These are phyloP conservation scores for Thalassophryne amazonica DNA, from an alignment of 2,797 vertebrate genomes.

Conservation along the genomic window DNA sequence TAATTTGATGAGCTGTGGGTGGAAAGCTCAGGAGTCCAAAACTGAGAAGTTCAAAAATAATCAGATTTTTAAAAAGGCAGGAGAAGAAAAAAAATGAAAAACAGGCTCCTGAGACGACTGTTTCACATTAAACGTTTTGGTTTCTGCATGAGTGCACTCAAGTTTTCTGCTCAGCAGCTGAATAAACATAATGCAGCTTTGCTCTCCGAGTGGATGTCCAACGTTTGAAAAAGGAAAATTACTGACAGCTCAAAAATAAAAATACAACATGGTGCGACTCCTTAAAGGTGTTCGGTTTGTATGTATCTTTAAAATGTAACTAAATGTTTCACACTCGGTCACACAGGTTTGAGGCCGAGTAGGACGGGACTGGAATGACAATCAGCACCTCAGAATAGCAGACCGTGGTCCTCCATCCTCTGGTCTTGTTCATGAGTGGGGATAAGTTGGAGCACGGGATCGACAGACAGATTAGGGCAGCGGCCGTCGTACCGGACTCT, in stretches of 20 bases:
- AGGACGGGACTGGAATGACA: no score
- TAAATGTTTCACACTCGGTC: no score
- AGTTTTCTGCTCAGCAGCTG: neutral
- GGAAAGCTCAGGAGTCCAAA: slow-evolving; percentile 31
- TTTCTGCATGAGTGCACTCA: slow-evolving; percentile 10
- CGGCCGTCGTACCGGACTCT: no score
- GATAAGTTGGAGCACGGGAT: no score
- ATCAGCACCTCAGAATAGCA: no score
- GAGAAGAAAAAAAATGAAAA: slow-evolving; percentile 28
- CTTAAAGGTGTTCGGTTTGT: neutral
- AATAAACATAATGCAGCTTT: slow-evolving; percentile 13
- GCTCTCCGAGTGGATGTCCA: neutral
- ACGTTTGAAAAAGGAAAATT: slow-evolving; percentile 22
- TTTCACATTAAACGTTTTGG: slow-evolving; percentile 26
- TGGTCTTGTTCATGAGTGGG: no score
- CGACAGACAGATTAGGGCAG: no score
- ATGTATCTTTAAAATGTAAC: no score
- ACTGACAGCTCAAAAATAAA: slow-evolving; percentile 12
- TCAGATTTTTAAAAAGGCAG: slow-evolving; percentile 23
- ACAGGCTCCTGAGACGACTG: slow-evolving; percentile 23
- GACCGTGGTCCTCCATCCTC: no score
- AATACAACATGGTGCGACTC: neutral
- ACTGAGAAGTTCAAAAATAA: slow-evolving; percentile 35
- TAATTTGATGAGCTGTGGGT: slow-evolving; percentile 27
- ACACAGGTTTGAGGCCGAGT: no score